Evolutionary conservation across 2,888 invertebrate genomes (phyloP), one percentile per base, ranked within the genome.

Genomic region (Sisyra terminalis): DNA sequence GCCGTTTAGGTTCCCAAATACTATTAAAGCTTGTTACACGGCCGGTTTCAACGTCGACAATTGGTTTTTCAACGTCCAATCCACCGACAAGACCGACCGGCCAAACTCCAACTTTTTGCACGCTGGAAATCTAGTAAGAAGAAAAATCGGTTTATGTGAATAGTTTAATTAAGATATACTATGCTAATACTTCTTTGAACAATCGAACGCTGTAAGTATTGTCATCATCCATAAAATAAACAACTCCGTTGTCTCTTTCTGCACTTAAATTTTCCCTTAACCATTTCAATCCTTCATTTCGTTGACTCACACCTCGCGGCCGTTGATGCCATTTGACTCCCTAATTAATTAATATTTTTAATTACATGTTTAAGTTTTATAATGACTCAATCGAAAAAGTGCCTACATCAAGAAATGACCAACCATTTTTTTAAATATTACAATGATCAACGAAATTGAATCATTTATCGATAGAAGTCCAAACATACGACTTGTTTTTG

Each of bases 141-240:
- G 46, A 47, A 49, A 47, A 45, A 48, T 43, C n/a, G n/a, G n/a
- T n/a, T n/a, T n/a, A n/a, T n/a, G n/a, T n/a, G n/a, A n/a, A n/a
- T n/a, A n/a, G 30, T 32, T 14, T 34, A 35, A 11, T 30, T 35
- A 38, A 35, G 14, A 16, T 13, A 32, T 32, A 36, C 15, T 14
- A 38, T 11, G 29, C 2, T 11, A 9, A 55, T 55, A 87, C 87
- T 74, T 94, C 93, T 45, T 80, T 75, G 64, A 97, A 97, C 9
- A 97, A 60, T 59, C 87, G 81, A 18, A 90, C 60, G 39, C 84
- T 77, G 57, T 97, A 97, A 0, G 92, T 82, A 58, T 97, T 97
- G 57, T 96, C 96, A 60, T 97, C 96, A 56, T 97, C 96, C 68
- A 93, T 93, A 60, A 97, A 96, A 62, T 84, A 97, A 0, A 96